A percentile compares a stretch with the other conserved stretches of the same genome.
Evolutionary conservation across 2,888 invertebrate species (phyloP).

Genomic region (Busseola fusca): DNA sequence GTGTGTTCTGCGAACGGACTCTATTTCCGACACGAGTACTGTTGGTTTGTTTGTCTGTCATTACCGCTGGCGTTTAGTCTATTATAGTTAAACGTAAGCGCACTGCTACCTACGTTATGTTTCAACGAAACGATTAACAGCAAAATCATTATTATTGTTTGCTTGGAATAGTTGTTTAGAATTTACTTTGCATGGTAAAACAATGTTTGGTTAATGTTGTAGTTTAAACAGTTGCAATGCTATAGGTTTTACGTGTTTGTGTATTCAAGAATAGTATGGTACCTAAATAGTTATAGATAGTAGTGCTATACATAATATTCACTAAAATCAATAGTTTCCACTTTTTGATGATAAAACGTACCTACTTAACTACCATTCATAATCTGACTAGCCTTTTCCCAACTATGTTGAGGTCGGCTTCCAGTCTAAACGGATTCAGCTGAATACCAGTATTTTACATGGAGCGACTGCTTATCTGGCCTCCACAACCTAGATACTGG

Average conservation of each 20-base stretch:
- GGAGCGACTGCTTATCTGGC: no score
- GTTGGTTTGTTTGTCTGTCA: conserved; percentile 32
- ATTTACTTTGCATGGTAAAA: conserved; percentile 7
- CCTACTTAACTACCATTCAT: no score
- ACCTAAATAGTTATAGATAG: no score
- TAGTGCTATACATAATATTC: neutral
- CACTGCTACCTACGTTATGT: conserved; percentile 9
- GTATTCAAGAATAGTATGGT: conserved; percentile 11
- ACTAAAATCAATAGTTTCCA: no score
- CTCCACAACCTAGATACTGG: no score
- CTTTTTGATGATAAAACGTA: no score
- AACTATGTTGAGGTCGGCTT: no score
- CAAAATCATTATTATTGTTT: conserved; percentile 14
- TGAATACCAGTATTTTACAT: no score
- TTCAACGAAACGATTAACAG: conserved; percentile 38
- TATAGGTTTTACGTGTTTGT: conserved; percentile 7
- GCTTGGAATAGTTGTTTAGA: conserved; percentile 3
- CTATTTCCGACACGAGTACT: conserved; percentile 37
- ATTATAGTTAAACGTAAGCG: conserved; percentile 17
- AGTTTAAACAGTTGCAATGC: conserved; percentile 23
- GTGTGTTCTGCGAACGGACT: conserved; percentile 26
- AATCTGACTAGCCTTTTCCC: no score
- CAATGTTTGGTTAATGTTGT: conserved; percentile 26
- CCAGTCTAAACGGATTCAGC: no score
- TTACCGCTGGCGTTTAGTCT: conserved; percentile 27